phyloP scores from a whole-genome alignment of 2,113 vertebrate genomes.

The Albula glossodonta region DNA sequence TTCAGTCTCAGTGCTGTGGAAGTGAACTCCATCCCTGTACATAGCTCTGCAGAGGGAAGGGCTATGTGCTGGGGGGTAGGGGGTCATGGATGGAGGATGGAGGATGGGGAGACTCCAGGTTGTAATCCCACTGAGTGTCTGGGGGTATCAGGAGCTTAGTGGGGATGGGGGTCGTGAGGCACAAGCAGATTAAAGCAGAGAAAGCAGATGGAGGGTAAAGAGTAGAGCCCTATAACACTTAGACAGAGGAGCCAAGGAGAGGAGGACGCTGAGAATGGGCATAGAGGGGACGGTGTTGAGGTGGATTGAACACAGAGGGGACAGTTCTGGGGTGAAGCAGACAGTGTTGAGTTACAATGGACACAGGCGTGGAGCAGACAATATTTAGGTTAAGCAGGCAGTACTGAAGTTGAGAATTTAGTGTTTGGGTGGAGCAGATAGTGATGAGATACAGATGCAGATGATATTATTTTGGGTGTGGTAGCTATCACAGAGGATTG shows the following conservation, averaged over 20 bases:
- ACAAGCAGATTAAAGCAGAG: slow-evolving; percentile 49
- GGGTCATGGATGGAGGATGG: background rate
- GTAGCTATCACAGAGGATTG: background rate
- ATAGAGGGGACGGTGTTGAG: background rate
- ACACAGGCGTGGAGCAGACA: background rate
- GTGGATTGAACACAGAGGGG: background rate
- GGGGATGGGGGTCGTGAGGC: slow-evolving; percentile 53
- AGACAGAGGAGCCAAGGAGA: slow-evolving; percentile 25
- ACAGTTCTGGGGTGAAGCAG: background rate
- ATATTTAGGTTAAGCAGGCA: background rate
- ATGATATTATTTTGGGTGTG: too few species aligned
- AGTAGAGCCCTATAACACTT: slow-evolving; percentile 31
- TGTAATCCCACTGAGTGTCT: slow-evolving; percentile 51
- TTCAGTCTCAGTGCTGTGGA: background rate
- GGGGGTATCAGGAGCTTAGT: slow-evolving; percentile 54
- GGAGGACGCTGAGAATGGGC: background rate
- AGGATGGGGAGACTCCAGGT: slow-evolving; percentile 22
- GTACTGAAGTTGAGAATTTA: background rate
- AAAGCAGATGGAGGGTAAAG: slow-evolving; percentile 43
- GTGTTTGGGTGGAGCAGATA: background rate
- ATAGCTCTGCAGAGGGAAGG: background rate
- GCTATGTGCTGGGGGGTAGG: background rate
- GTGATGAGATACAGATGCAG: background rate
- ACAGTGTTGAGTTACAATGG: background rate
- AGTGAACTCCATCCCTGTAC: background rate